A percentile compares a stretch with the other conserved stretches of the same genome.
Evolutionary conservation across 1,140 invertebrate species (phyloP).

Genomic region (Babylonia areolata): DNA sequence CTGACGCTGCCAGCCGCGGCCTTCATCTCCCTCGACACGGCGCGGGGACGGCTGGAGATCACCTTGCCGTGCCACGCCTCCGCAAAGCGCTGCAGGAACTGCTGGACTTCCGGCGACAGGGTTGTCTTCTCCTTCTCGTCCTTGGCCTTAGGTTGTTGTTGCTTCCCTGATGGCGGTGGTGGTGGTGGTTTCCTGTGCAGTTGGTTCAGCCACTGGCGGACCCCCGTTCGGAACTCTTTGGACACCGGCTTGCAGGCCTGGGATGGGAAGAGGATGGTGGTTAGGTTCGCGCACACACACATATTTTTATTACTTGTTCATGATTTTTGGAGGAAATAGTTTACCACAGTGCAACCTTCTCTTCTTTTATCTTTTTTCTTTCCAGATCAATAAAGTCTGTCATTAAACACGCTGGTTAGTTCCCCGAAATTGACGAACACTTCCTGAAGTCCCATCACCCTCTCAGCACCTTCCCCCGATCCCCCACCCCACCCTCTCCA

Average conservation of each 20-base stretch:
- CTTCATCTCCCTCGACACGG: conserved; percentile 14
- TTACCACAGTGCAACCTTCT: no score
- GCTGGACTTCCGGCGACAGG: neutral
- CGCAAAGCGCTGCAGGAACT: conserved; percentile 8
- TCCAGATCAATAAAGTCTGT: no score
- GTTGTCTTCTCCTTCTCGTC: conserved; percentile 6
- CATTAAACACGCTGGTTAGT: no score
- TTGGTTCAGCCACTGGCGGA: neutral
- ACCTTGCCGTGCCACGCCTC: conserved; percentile 22
- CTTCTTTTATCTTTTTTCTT: no score
- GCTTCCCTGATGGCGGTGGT: neutral
- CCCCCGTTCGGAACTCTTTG: neutral
- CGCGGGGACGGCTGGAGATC: neutral
- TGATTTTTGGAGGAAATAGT: no score
- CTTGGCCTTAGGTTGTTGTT: neutral
- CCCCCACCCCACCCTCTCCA: no score
- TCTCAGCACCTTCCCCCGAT: no score
- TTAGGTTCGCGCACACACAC: no score
- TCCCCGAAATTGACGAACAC: no score
- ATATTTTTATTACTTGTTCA: no score
- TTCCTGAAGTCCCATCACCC: no score
- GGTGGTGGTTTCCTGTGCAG: neutral
- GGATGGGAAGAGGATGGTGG: neutral
- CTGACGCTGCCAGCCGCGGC: neutral
- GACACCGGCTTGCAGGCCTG: conserved; percentile 20